Percentiles rank a stretch among this genome's conserved stretches.
Evolutionary conservation across 2,113 vertebrate species (phyloP).

Genomic region (Tupaia tana): DNA sequence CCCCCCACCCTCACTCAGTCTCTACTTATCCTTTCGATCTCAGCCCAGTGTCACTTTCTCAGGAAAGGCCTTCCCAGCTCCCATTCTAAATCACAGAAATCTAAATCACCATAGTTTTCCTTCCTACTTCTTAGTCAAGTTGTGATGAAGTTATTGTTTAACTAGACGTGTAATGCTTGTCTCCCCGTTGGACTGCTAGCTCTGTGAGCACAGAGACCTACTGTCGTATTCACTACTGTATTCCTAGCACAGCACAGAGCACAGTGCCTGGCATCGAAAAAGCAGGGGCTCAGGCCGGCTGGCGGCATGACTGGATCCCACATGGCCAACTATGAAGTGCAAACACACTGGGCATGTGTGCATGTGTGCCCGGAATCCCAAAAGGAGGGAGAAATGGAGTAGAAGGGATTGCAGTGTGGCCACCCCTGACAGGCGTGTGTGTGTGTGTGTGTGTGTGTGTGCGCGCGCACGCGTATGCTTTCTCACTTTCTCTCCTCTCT

Average conservation of each 20-base stretch:
- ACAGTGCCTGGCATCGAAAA: not conserved
- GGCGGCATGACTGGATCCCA: too few relatives aligned
- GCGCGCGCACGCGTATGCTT: too few relatives aligned
- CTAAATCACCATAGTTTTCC: conserved; percentile 20
- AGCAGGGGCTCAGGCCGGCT: not conserved
- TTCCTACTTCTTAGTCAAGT: not conserved
- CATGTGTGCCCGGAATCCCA: too few relatives aligned
- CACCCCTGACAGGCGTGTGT: too few relatives aligned
- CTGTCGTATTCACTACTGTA: not conserved
- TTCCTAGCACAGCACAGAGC: not conserved
- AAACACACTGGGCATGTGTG: too few relatives aligned
- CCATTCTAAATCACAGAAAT: conserved; percentile 19
- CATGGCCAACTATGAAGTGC: too few relatives aligned
- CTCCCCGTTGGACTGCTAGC: not conserved
- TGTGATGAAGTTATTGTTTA: not conserved
- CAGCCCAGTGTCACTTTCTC: not conserved
- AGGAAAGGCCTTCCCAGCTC: conserved; percentile 35
- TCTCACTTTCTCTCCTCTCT: too few relatives aligned
- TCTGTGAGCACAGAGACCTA: not conserved
- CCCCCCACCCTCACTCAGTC: not conserved
- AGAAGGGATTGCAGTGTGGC: too few relatives aligned
- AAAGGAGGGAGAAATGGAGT: too few relatives aligned
- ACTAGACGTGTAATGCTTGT: conserved; percentile 25
- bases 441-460: too few relatives aligned
- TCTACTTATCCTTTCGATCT: conserved; percentile 15